Conservation (phyloP, 2,797 vertebrate genomes). For the Acanthiza pusilla region DNA sequence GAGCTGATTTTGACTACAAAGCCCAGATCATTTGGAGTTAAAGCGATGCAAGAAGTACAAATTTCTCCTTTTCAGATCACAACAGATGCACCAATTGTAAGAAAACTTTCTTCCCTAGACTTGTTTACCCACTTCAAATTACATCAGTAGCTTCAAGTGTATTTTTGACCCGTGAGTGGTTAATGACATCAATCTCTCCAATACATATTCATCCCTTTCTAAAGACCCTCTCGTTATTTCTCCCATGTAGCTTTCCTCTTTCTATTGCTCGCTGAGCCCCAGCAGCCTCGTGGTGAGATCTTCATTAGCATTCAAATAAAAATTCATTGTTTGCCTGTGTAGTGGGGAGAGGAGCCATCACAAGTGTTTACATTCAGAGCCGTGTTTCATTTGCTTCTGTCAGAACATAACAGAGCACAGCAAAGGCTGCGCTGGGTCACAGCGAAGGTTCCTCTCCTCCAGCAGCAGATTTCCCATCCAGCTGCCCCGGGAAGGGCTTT, state of each 20-base stretch:
- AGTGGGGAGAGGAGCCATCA: conserved; percentile 12
- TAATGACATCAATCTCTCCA: conserved; percentile 25
- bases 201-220: background rate
- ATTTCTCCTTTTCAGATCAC: background rate
- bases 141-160: background rate
- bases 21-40: background rate
- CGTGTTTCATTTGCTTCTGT: background rate
- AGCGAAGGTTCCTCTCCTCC: background rate
- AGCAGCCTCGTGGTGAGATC: conserved; percentile 4
- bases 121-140: conserved; percentile 41
- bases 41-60: background rate
- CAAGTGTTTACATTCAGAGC: conserved; percentile 37
- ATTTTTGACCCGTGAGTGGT: conserved; percentile 31
- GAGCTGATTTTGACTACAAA: background rate
- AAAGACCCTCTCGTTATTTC: background rate
- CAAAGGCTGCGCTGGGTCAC: background rate
- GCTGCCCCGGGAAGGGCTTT: background rate
- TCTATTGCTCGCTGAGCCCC: background rate
- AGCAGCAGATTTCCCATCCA: background rate
- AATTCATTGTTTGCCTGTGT: conserved; percentile 10
- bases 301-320: conserved; percentile 57
- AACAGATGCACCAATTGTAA: background rate
- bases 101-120: background rate
- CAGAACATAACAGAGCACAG: background rate
- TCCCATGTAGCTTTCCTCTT: background rate